Evolutionary conservation across 2,113 vertebrate genomes (phyloP), one percentile per base, ranked within the genome.

Genomic region (Thinocorus orbignyianus): DNA sequence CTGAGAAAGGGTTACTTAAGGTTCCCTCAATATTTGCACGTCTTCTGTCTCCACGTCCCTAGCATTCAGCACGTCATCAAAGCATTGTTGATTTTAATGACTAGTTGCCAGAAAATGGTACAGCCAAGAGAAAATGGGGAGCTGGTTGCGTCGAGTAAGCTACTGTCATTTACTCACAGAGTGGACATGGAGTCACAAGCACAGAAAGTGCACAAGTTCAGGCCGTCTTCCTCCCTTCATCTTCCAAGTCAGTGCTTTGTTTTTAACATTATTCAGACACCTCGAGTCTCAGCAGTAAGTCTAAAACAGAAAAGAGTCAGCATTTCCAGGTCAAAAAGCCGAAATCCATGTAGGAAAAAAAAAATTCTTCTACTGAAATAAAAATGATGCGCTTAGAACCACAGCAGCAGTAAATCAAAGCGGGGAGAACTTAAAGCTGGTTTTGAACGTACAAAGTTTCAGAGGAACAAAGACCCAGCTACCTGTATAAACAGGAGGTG

Each of bases 141-240:
- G 71, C 64, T 65, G 58, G 18, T 9, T 24, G 22, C 1, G 41
- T 80, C 93, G 68, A 77, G 51, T 22, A 88, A 93, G 82, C 23
- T 86, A 7, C 72, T 51, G n/a, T 28, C 37, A 2, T 62, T 73
- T 60, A 23, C 58, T 90, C 58, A 10, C 22, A 24, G 74, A 11
- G 44, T 4, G 54, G 39, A 37, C 73, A 33, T 8, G 2, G 30
- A 86, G 28, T 61, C 51, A 81, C 41, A 70, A 86, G 52, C 65
- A 60, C 37, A 44, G 42, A 68, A 95, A 62, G 80, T 82, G 48
- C 57, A 94, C 70, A 64, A 95, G 87, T 82, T 95, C 96, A 91
- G 73, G 35, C 62, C 87, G 93, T 89, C 91, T 88, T 55, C 17
- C 49, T 92, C 44, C n/a, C 20, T 77, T 66, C 35, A 17, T 87